Evolutionary conservation across 2,888 invertebrate genomes (phyloP), one percentile per base, ranked within the genome.

Genomic region (Agapostemon virescens): DNA sequence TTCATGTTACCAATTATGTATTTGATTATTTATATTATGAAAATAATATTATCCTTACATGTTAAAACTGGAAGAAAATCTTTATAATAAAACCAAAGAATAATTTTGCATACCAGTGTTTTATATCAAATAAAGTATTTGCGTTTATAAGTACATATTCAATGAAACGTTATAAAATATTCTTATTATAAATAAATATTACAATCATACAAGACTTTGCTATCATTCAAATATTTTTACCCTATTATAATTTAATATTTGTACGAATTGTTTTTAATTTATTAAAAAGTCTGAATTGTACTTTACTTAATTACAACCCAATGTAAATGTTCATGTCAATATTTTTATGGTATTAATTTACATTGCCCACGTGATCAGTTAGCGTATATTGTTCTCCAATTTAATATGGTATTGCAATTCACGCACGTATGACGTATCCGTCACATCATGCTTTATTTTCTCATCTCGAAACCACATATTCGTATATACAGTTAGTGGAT

Each of bases 41-140:
- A 20, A 13, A 52, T 45, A 30, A 30, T 17, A 72, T 63, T 42
- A 52, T 23, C 15, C 45, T 17, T 33, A 52, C 13, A 33, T 23
- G 36, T 45, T 71, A 33, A 15, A 45, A 26, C n/a, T 15, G 17
- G 55, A 58, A n/a, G n/a, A 30, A 49, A 52, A 26, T 61, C 23
- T 63, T 38, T 68, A 45, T n/a, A 61, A n/a, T 49, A 74, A 71
- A 36, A 69, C 68, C 68, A 68, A 75, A 73, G 63, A 82, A 70
- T 42, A 69, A 66, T 61, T 81, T 61, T 72, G 11, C 76, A 69
- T 38, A 55, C n/a, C 49, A 58, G 9, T 55, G 40, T 42, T 36
- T 69, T 23, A 33, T 9, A 68, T 1, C 49, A 52, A 64, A 71
- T 61, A 23, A 68, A 67, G 40, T 30, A 45, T 77, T 68, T 52